Base-by-base conservation (phyloP, 2,888 invertebrate species). In the Apamea monoglypha region DNA sequence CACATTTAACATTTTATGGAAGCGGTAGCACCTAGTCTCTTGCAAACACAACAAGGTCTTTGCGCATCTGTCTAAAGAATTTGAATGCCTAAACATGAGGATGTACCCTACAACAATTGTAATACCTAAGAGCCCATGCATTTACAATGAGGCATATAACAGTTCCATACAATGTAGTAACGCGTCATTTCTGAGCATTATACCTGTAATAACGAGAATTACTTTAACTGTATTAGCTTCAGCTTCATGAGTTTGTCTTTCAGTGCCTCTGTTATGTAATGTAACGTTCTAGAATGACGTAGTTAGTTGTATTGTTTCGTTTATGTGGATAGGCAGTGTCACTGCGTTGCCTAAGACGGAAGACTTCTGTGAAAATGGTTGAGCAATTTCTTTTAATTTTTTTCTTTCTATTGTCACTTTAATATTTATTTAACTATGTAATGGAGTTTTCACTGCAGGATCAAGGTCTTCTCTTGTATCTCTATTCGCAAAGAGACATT, bases 241-340 rank as follows among this genome's bases (percentile, higher is more conserved):
- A 83, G 67, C 44, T 59, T 70, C 44, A 80, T 82, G 82, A 76
- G 74, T 67, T 78, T 63, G 87, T 77, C 83, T 87, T 89, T 87
- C 69, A 85, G 80, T 76, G 66, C 32, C 64, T 78, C 63, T 71
- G 76, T 83, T 84, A 79, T 75, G 61, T 78, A 83, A 87, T 74
- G 50, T 59, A 74, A 70, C 56, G 47, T 78, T 87, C 78, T 87
- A 72, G 80, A 64, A 74, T 80, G 64, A 64, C 47, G 76, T 40
- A 21, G n/a, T 53, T 44, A 47, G 47, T 70, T 50, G 25, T 50
- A 66, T 66, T 78, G 59, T 86, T 74, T 71, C 14, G 40, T 56
- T 70, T 66, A 50, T 70, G 61, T 18, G 1, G 61, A n/a, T 67
- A 69, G 36, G 71, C n/a, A 36, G 66, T 16, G 64, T 25, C 40